These are phyloP conservation scores for Lota lota DNA, from an alignment of 2,113 vertebrate genomes.

Conservation along the genomic window DNA sequence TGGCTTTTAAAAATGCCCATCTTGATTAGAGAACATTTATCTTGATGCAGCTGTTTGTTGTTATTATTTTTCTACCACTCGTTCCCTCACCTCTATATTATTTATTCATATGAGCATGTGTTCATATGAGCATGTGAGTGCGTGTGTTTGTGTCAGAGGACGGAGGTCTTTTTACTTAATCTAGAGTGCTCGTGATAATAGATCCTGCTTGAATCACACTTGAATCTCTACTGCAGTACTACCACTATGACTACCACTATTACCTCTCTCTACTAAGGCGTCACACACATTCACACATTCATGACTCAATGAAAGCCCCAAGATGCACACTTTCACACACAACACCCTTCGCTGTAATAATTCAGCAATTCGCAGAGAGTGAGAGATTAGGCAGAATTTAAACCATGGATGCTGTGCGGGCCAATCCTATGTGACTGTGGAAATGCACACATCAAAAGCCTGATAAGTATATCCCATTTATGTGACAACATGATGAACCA, in stretches of 20 bases:
- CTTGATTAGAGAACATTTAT: constrained; percentile 59
- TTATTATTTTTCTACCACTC: constrained; percentile 6
- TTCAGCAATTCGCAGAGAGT: constrained; percentile 41
- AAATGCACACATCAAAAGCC: constrained; percentile 50
- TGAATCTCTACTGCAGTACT: constrained; percentile 41
- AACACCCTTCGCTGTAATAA: constrained; percentile 32
- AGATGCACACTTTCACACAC: background rate
- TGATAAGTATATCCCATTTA: constrained; percentile 49
- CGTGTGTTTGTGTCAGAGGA: constrained; percentile 15
- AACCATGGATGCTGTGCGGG: constrained; percentile 35
- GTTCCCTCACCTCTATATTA: constrained; percentile 19
- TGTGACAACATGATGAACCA: constrained; percentile 46
- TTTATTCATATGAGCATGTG: constrained; percentile 37
- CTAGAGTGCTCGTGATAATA: constrained; percentile 34
- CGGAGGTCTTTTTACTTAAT: constrained; percentile 45
- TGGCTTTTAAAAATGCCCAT: constrained; percentile 26
- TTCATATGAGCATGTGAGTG: background rate
- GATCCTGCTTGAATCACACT: constrained; percentile 41
- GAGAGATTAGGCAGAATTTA: constrained; percentile 51
- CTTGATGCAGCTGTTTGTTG: constrained; percentile 28
- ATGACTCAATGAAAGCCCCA: background rate
- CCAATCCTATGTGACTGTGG: constrained; percentile 39
- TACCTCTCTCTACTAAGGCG: constrained; percentile 25
- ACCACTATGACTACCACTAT: constrained; percentile 30
- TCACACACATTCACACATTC: constrained; percentile 1